Evolutionary conservation across 2,888 invertebrate species (phyloP), one percentile per base, ranked within the genome.

Genomic region (Nomada lathburiana): DNA sequence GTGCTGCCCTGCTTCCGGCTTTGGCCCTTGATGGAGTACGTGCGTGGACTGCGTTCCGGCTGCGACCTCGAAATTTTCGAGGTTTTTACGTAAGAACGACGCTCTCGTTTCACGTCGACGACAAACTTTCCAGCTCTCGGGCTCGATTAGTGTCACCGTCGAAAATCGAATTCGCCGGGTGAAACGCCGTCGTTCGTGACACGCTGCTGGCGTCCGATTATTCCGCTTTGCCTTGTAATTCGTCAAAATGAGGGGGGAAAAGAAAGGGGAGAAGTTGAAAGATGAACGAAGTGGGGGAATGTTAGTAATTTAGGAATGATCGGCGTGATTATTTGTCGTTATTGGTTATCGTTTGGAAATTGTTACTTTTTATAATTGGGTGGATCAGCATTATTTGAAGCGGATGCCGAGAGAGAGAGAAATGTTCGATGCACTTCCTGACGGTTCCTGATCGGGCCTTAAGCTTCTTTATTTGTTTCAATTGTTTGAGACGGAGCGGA

Each of bases 1-100:
- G 36, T 72, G 65, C 68, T 13, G 68, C 29, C 47, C 76, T 68
- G 82, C 82, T 88, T 89, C 89, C 89, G 87, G 85, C 76, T 79
- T 84, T 68, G 73, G 73, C 85, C 80, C 84, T 86, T 90, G 92
- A 91, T 91, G 91, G 90, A 92, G 92, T 91, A 92, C 92, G 92
- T 92, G 92, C 90, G 87, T 89, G 64, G 92, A 92, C 91, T 92
- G 76, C 82, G 80, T 81, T 47, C 71, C 44, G 76, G 23, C 69
- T 42, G 29, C 59, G 75, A 50, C 72, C 68, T 65, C 68, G 47
- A 53, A 68, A 82, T 74, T 83, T 83, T 76, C 62, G 10, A 71
- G 68, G 76, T 83, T 80, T 83, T 79, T 71, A 80, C 76, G 76
- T 80, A 81, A 70, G 78, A 67, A 68, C 84, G 80, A 59, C 60